Base-by-base conservation (phyloP, 2,888 invertebrate species). In the Oeneis ivallda region DNA sequence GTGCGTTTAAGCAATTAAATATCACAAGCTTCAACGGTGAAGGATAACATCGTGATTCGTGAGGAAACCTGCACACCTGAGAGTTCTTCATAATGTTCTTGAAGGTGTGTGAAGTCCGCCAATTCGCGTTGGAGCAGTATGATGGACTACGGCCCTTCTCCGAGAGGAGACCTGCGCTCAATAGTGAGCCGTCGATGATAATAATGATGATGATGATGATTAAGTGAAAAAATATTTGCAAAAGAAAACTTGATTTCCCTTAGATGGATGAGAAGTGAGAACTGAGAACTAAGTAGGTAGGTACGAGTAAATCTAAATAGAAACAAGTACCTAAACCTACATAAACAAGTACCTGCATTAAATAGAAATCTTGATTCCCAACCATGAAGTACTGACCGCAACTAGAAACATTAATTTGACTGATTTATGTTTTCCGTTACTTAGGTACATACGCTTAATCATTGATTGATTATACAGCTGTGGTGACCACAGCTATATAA, bases 401-500 rank as follows among this genome's bases (percentile, higher is more conserved):
- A 66, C 65, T 68, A 71, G 67, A 70, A 69, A 68, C 69, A 72
- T 72, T 73, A 70, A 71, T 70, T 68, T 70, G 67, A 72, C 66
- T 71, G 73, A 72, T 74, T 71, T 70, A 72, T 72, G 71, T 62
- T 70, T 71, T 67, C 72, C 71, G 69, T 72, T 70, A 39, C 19
- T 17, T 50, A 69, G 13, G 26, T 39, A 70, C 58, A 65, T 52
- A 65, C 70, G 56, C 62, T 66, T 69, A 67, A 70, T 68, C 64
- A 69, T 64, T 70, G 70, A 70, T 68, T 71, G 72, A 72, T 70
- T 67, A 72, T 62, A 64, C 67, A 54, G 65, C 62, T 59, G 61
- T 61, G 39, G 61, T 61, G 70, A 68, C 67, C 67, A 56, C 66
- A 65, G 69, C 71, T 71, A 67, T 70, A 68, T 70, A 70, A 62